Conservation (phyloP, 37 sponge, comb jelly and placozoan genomes). For the Aplysina aerophoba region DNA sequence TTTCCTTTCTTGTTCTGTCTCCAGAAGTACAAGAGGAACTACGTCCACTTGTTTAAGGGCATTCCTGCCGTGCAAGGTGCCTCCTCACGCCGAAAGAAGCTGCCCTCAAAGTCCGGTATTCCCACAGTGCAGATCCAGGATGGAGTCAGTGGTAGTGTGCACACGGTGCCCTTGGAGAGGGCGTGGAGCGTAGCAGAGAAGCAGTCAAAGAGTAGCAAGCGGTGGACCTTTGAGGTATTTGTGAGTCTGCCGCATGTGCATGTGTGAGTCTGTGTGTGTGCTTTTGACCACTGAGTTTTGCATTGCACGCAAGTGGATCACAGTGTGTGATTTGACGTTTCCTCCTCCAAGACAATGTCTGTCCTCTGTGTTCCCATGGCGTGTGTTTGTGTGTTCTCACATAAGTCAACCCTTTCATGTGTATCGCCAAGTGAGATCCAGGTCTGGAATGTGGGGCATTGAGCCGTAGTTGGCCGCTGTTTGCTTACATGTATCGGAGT, state of each 20-base stretch:
- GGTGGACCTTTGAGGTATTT: constrained; percentile 76
- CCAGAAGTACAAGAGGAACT: constrained; percentile 22
- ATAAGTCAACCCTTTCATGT: background rate
- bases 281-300: too few species aligned
- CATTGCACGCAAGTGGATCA: too few species aligned
- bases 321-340: too few species aligned
- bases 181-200: constrained; percentile 66
- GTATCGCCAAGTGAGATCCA: background rate
- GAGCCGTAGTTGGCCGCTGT: background rate
- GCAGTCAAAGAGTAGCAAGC: constrained; percentile 50
- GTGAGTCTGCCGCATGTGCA: background rate
- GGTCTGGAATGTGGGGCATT: background rate
- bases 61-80: constrained; percentile 5
- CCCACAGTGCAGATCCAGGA: constrained; percentile 18
- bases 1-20: background rate
- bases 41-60: constrained; percentile 10
- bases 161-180: constrained; percentile 38
- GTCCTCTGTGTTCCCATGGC: background rate
- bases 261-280: background rate
- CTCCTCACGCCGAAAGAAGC: constrained; percentile 16
- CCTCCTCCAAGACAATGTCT: too few species aligned
- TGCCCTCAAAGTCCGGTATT: background rate
- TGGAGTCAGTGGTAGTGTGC: background rate
- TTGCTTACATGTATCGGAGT: constrained; percentile 6
- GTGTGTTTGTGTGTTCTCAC: background rate